phyloP scores from a whole-genome alignment of 1,140 invertebrate species.

The Procambarus clarkii region DNA sequence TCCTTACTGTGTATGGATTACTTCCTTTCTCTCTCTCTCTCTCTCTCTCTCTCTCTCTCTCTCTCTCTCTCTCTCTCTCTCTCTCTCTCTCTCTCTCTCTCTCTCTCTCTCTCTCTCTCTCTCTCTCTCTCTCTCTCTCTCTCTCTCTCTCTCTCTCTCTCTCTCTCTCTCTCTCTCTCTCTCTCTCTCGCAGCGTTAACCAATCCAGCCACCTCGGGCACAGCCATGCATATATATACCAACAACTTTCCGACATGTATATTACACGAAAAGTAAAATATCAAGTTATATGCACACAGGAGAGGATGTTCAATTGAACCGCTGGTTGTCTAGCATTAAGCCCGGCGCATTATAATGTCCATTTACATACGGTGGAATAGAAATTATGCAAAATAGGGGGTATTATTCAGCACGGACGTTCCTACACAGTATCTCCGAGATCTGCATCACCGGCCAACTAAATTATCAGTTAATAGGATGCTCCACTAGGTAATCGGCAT shows the following conservation, averaged over 20 bases:
- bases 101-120: too few species aligned
- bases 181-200: too few species aligned
- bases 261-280: neutral
- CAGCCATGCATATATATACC: neutral
- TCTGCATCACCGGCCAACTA: neutral
- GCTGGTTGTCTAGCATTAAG: neutral
- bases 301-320: neutral
- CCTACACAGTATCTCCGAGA: neutral
- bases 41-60: too few species aligned
- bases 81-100: too few species aligned
- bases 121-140: too few species aligned
- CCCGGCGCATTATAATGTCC: neutral
- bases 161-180: too few species aligned
- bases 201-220: too few species aligned
- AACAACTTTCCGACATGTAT: neutral
- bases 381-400: neutral
- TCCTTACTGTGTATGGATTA: too few species aligned
- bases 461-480: neutral
- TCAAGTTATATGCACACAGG: too few species aligned
- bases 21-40: too few species aligned
- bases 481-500: neutral
- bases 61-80: too few species aligned
- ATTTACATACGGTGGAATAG: neutral
- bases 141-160: too few species aligned
- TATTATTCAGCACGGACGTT: neutral